Conservation (phyloP, 2,888 invertebrate genomes). For the Mactromeris polynyma region DNA sequence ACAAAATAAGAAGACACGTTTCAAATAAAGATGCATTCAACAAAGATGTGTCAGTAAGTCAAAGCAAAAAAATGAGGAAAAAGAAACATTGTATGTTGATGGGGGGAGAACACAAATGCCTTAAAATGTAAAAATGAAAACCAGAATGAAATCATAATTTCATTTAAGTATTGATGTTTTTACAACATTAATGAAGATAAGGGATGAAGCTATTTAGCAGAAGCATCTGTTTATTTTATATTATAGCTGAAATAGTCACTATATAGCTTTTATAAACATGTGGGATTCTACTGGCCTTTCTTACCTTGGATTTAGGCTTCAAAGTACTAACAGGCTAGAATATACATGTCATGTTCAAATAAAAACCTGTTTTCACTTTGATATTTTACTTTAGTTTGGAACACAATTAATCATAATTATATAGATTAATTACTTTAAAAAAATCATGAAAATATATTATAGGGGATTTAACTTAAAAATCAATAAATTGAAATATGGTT, state of each 20-base stretch:
- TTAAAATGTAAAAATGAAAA: background rate
- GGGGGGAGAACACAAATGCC: background rate
- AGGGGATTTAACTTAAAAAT: too few species aligned
- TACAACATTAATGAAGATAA: background rate
- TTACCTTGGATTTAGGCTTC: background rate
- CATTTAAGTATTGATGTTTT: background rate
- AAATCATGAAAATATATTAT: too few species aligned
- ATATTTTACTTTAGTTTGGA: background rate
- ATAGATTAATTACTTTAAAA: too few species aligned
- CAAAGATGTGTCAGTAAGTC: background rate
- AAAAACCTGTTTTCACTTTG: background rate
- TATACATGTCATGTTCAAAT: constrained; percentile 1
- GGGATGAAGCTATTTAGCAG: background rate
- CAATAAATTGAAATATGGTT: background rate
- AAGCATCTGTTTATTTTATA: background rate
- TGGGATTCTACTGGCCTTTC: background rate
- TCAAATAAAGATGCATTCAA: background rate
- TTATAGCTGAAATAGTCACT: background rate
- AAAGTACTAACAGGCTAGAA: constrained; percentile 5
- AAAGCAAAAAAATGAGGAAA: background rate
- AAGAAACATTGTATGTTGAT: background rate
- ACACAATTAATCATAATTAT: background rate
- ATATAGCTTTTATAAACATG: background rate
- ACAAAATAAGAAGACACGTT: background rate
- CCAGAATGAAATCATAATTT: background rate